A percentile compares a stretch with the other conserved stretches of the same genome.
These are phyloP conservation scores for Lepeophtheirus nordmannii DNA, from an alignment of 2,888 invertebrate species.

Conservation along the genomic window DNA sequence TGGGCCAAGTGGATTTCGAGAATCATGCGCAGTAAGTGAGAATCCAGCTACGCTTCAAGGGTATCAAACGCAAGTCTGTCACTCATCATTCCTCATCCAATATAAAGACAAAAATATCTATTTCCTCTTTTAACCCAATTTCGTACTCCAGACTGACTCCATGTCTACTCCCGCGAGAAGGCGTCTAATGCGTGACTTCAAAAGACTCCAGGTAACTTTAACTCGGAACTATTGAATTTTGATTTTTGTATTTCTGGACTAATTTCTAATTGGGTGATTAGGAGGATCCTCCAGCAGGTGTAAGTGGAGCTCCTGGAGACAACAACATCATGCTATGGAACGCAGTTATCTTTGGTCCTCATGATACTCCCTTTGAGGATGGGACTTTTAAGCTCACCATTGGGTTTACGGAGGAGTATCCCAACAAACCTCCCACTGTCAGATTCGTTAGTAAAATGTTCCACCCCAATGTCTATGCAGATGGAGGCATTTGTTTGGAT, in stretches of 20 bases:
- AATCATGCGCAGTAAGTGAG: too few species aligned
- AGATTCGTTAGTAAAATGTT: conserved; percentile 99
- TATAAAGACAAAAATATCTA: too few species aligned
- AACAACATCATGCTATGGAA: conserved; percentile 99
- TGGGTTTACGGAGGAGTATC: conserved; percentile 98
- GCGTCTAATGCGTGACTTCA: conserved; percentile 23
- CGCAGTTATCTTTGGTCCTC: conserved; percentile 99
- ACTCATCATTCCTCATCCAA: too few species aligned
- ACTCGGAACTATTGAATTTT: neutral
- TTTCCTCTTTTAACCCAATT: too few species aligned
- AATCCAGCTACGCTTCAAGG: too few species aligned
- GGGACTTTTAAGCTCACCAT: conserved; percentile 98
- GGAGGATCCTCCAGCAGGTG: conserved; percentile 99
- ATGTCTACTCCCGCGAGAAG: conserved; percentile 24
- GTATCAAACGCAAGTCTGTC: too few species aligned
- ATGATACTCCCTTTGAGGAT: conserved; percentile 86
- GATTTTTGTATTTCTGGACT: too few species aligned
- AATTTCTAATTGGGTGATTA: too few species aligned
- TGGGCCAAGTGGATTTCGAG: too few species aligned
- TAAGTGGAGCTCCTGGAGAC: conserved; percentile 97
- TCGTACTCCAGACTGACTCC: too few species aligned
- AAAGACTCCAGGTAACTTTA: conserved; percentile 23
- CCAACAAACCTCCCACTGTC: conserved; percentile 98
- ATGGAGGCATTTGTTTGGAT: conserved; percentile 94
- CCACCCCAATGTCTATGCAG: conserved; percentile 99